Percentiles rank a stretch among this genome's conserved stretches.
These are phyloP conservation scores for Theristus sp. DNA, from an alignment of 2,888 invertebrate genomes.

Conservation along the genomic window DNA sequence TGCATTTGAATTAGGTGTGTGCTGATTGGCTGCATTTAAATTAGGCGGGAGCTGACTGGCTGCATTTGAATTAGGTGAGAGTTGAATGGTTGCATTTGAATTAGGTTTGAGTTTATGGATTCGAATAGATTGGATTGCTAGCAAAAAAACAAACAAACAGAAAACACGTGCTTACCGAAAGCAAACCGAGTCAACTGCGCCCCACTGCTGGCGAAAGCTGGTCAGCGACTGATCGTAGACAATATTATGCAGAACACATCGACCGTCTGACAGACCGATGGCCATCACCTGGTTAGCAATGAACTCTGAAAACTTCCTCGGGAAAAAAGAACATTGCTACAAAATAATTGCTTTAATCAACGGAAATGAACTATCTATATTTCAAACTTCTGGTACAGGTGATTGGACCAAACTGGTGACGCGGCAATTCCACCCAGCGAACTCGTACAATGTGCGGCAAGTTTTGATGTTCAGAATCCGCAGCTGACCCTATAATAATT, in stretches of 20 bases:
- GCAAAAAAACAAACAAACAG: neutral
- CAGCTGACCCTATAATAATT: conserved; percentile 18
- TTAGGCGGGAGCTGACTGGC: no score
- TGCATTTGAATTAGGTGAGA: no score
- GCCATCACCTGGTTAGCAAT: conserved; percentile 69
- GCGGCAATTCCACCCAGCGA: conserved; percentile 50
- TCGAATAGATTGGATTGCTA: no score
- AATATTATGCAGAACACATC: conserved; percentile 66
- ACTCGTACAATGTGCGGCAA: conserved; percentile 39
- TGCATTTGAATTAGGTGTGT: no score
- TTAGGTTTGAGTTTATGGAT: no score
- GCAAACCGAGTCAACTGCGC: conserved; percentile 41
- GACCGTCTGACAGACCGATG: conserved; percentile 60
- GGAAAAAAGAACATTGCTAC: no score
- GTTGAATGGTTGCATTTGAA: no score
- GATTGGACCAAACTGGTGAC: conserved; percentile 63
- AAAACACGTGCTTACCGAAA: conserved; percentile 14
- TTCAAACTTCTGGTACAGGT: conserved; percentile 49
- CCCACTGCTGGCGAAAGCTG: conserved; percentile 65
- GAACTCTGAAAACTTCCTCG: no score
- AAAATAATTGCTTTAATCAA: no score
- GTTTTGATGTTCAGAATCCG: conserved; percentile 19
- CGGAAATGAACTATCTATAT: no score
- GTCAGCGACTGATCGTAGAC: conserved; percentile 61
- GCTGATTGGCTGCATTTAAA: no score